Conservation (phyloP, 2,113 vertebrate genomes). For the Ovibos moschatus region DNA sequence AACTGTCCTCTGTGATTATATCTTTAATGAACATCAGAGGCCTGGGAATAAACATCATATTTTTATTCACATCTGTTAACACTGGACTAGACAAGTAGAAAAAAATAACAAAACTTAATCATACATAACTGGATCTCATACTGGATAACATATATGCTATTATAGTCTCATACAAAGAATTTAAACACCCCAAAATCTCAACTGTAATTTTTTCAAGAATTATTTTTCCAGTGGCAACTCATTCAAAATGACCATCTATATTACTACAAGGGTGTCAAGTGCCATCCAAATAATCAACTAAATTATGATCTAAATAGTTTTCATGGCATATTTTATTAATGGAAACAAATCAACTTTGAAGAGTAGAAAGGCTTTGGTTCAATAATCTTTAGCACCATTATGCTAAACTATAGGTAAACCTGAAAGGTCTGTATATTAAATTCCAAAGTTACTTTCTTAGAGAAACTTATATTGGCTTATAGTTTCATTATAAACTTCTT, state of each 20-base stretch:
- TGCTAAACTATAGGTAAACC: neutral
- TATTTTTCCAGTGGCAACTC: conserved; percentile 16
- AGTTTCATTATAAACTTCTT: neutral
- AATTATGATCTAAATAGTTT: neutral
- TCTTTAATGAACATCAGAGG: neutral
- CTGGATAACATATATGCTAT: neutral
- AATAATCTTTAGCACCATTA: neutral
- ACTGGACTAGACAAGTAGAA: neutral
- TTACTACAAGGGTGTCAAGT: neutral
- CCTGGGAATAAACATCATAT: neutral
- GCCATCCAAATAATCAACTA: neutral
- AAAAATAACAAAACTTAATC: neutral
- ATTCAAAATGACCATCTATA: neutral
- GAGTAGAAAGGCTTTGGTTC: neutral
- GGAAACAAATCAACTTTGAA: neutral
- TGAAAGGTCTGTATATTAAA: neutral
- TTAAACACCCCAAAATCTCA: neutral
- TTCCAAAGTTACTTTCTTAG: conserved; percentile 9
- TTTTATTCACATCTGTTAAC: neutral
- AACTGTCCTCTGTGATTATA: neutral
- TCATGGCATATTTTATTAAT: neutral
- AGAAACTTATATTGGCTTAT: neutral
- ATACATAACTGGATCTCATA: neutral
- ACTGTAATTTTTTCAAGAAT: neutral
- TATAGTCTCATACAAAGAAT: neutral